phyloP scores from a whole-genome alignment of 2,888 invertebrate genomes.

The Dryadula phaetusa region DNA sequence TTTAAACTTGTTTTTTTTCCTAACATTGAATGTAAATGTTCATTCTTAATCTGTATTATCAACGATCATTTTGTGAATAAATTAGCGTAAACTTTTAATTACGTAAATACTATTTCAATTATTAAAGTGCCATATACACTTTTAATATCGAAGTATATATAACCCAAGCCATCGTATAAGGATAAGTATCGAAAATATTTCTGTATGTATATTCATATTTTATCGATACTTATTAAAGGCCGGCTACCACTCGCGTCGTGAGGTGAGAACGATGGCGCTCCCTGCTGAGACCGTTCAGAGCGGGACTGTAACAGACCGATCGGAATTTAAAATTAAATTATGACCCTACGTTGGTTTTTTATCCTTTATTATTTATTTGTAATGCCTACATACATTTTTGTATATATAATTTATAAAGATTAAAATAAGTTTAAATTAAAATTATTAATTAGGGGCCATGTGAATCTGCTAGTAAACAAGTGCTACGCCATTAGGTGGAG shows the following conservation, averaged over 20 bases:
- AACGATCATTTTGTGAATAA: slow-evolving; percentile 58
- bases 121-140: slow-evolving; percentile 7
- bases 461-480: slow-evolving; percentile 71
- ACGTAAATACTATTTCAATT: slow-evolving; percentile 31
- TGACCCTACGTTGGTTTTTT: slow-evolving; percentile 72
- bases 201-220: slow-evolving; percentile 83
- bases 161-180: slow-evolving; percentile 36
- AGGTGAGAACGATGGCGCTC: slow-evolving; percentile 84
- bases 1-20: slow-evolving; percentile 64
- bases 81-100: slow-evolving; percentile 48
- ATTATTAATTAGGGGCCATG: slow-evolving; percentile 67
- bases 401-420: not conserved
- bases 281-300: slow-evolving; percentile 79
- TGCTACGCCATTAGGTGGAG: slow-evolving; percentile 77
- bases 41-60: slow-evolving; percentile 46
- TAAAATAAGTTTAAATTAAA: not conserved
- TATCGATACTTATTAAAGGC: slow-evolving; percentile 84
- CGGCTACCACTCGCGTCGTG: slow-evolving; percentile 83
- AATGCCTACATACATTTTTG: slow-evolving; percentile 38
- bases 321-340: slow-evolving; percentile 83
- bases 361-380: slow-evolving; percentile 75
- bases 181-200: slow-evolving; percentile 78
- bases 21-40: not conserved
- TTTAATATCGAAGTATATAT: slow-evolving; percentile 12
- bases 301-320: slow-evolving; percentile 77